Conservation (phyloP, 2,888 invertebrate species). For the Serrognathus titanus region DNA sequence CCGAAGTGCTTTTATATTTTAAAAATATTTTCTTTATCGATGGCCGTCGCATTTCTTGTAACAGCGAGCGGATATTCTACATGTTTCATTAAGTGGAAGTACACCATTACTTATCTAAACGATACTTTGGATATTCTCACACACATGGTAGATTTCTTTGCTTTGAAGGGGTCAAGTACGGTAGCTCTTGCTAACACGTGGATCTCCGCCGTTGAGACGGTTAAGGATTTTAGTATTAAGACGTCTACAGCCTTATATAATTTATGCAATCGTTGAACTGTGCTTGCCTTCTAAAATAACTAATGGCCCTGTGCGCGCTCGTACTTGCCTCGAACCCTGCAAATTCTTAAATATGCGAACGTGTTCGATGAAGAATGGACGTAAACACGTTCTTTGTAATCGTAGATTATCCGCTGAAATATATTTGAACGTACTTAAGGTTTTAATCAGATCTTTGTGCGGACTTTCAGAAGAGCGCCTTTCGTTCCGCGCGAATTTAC, state of each 20-base stretch:
- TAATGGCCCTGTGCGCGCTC: background rate
- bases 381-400: background rate
- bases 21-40: too few species aligned
- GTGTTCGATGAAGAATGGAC: background rate
- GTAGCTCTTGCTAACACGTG: slow-evolving; percentile 19
- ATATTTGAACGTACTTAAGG: background rate
- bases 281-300: slow-evolving; percentile 3
- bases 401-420: background rate
- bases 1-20: too few species aligned
- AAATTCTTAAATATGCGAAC: slow-evolving; percentile 1
- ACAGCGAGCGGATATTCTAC: too few species aligned
- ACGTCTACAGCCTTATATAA: slow-evolving; percentile 5
- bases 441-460: background rate
- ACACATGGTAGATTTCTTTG: slow-evolving; percentile 17
- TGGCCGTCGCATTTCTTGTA: too few species aligned
- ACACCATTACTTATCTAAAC: too few species aligned
- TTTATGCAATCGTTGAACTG: slow-evolving; percentile 8
- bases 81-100: too few species aligned
- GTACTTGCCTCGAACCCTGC: background rate
- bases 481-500: too few species aligned
- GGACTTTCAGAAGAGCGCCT: too few species aligned
- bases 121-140: background rate
- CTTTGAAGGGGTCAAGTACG: slow-evolving; percentile 21
- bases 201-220: slow-evolving; percentile 6
- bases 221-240: slow-evolving; percentile 10